A percentile compares a stretch with the other conserved stretches of the same genome.
Evolutionary conservation across 2,113 vertebrate genomes (phyloP).

Genomic region (Dendrocopos noguchii): DNA sequence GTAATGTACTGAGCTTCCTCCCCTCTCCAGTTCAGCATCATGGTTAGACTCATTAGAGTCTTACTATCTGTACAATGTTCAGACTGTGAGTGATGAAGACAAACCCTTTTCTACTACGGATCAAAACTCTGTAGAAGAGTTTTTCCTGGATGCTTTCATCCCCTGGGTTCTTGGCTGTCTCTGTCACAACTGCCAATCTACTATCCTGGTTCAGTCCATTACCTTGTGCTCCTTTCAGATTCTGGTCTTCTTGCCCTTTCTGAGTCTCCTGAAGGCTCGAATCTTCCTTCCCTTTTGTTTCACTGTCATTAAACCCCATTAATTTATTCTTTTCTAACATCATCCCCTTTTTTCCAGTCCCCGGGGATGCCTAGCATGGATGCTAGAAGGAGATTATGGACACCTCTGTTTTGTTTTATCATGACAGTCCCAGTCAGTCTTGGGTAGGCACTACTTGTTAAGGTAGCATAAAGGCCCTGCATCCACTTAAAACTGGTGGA

Average conservation of each 20-base stretch:
- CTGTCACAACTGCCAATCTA: background rate
- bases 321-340: background rate
- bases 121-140: background rate
- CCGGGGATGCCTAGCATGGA: background rate
- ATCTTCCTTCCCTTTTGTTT: background rate
- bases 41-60: fast-evolving
- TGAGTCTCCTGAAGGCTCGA: background rate
- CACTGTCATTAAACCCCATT: background rate
- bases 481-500: background rate
- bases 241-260: background rate
- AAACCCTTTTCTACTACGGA: background rate
- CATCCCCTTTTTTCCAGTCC: background rate
- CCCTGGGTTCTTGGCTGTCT: background rate
- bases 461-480: background rate
- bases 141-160: background rate
- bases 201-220: background rate
- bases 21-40: background rate
- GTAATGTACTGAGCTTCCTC: background rate
- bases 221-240: background rate
- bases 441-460: background rate
- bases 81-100: background rate
- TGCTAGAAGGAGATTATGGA: background rate
- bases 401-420: background rate
- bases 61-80: background rate
- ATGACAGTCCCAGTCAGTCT: background rate